phyloP scores from a whole-genome alignment of 2,797 vertebrate species.

The Poliocrania exsul region DNA sequence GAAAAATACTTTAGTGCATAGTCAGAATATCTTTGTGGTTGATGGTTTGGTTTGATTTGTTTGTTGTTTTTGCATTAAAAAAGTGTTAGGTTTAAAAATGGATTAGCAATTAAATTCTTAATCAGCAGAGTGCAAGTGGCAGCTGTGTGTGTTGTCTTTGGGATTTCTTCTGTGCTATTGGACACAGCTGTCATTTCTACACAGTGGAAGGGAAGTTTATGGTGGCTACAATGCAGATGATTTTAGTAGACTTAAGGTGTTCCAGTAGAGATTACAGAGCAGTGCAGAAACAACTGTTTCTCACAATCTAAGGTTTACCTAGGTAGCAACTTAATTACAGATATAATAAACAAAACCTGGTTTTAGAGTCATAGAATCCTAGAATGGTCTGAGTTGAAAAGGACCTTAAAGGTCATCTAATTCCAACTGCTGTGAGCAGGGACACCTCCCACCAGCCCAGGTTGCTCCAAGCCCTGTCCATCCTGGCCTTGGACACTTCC shows the following conservation, averaged over 20 bases:
- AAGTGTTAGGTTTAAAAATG: background rate
- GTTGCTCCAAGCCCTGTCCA: background rate
- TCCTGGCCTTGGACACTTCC: background rate
- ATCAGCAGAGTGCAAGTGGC: background rate
- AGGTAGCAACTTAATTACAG: background rate
- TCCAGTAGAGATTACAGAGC: background rate
- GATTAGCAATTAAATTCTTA: background rate
- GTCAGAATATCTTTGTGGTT: background rate
- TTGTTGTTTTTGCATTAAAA: background rate
- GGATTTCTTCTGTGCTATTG: background rate
- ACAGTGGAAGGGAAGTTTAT: background rate
- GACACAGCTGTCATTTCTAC: background rate
- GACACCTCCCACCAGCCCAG: background rate
- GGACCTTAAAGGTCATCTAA: background rate
- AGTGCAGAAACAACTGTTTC: background rate
- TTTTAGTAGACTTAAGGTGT: background rate
- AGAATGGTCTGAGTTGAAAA: background rate
- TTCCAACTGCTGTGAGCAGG: background rate
- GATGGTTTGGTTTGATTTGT: too few species aligned
- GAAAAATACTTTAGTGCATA: background rate
- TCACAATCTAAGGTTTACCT: background rate
- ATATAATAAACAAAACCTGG: background rate
- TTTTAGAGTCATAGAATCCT: background rate
- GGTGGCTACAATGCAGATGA: background rate
- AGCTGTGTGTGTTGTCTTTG: background rate